Percentiles rank a stretch among this genome's conserved stretches.
Evolutionary conservation across 2,888 invertebrate species (phyloP).

Genomic region (Trissolcus japonicus): DNA sequence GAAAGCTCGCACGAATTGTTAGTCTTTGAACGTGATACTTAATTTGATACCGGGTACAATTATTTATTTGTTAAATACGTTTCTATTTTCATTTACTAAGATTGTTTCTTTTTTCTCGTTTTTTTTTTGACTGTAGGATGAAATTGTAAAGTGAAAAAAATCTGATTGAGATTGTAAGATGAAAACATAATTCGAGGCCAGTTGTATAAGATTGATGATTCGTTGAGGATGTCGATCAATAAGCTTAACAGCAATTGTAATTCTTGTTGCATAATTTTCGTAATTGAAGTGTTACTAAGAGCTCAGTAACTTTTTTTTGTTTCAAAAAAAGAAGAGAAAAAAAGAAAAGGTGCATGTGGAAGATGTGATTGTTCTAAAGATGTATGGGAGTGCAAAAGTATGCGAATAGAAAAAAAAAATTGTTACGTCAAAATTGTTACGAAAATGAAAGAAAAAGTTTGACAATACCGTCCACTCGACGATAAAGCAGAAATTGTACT

Average conservation of each 20-base stretch:
- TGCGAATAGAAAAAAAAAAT: background rate
- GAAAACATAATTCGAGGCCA: background rate
- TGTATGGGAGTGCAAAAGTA: too few species aligned
- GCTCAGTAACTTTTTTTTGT: constrained; percentile 10
- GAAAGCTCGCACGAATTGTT: constrained; percentile 61
- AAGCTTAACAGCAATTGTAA: constrained; percentile 26
- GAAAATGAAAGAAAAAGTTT: too few species aligned
- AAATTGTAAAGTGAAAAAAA: background rate
- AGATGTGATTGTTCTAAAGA: background rate
- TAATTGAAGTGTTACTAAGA: constrained; percentile 6
- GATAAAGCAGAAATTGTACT: constrained; percentile 9
- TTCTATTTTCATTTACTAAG: background rate
- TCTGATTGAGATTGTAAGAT: background rate
- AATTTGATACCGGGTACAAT: too few species aligned
- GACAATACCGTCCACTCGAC: background rate
- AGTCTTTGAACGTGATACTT: background rate
- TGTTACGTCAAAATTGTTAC: constrained; percentile 9
- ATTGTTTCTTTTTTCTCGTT: too few species aligned
- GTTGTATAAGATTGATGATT: constrained; percentile 10
- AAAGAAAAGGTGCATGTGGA: too few species aligned
- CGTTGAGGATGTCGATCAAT: constrained; percentile 22
- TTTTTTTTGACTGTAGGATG: too few species aligned
- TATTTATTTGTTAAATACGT: background rate
- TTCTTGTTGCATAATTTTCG: constrained; percentile 10
- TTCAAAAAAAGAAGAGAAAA: background rate